Base-by-base conservation (phyloP, 1,140 invertebrate species). In the Drosophila punjabiensis region DNA sequence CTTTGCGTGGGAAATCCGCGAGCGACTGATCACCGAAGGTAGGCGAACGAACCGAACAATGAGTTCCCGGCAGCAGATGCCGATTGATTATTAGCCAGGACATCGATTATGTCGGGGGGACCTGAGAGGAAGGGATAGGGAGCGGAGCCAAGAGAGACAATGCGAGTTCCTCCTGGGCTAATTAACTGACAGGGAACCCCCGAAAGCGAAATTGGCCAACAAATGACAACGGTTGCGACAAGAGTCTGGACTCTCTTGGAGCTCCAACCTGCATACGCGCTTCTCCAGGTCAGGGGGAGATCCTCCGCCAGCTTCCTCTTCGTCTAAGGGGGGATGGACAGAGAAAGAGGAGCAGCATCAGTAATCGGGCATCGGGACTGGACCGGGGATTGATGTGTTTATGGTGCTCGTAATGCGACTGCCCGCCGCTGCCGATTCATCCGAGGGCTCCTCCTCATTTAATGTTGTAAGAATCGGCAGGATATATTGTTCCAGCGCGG, bases 1-100 rank as follows among this genome's bases (percentile, higher is more conserved):
- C 94, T 99, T 99, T 94, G 99, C 99, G 33, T 98, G 98, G 98
- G 98, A 98, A 95, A 98, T 99, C 78, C 94, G 98, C 43, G 98
- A 98, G 94, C 95, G 98, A 93, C 96, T 98, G 74, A 98, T 99
- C 92, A 98, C 97, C 66, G 98, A 99, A 96, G 97, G 98, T 98
- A 95, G 95, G 86, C 58, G 45, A 43, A 39, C 55, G 33, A 56
- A 39, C 3, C 3, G 9, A 56, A 79, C 63, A 60, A 73, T 66
- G 43, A 37, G 43, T 37, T 37, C 33, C 50, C 30, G 11, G 50
- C 30, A 11, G 8, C 32, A 32, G 61, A 76, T 75, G 48, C 39
- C 50, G 63, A 59, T 43, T 35, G 39, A 70, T 69, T 50, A 48
- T 58, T 50, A 45, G 58, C n/a, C 24, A 65, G 37, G 56, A 47